Conservation (phyloP, 1,140 invertebrate genomes). For the Tetragonula clypearis region DNA sequence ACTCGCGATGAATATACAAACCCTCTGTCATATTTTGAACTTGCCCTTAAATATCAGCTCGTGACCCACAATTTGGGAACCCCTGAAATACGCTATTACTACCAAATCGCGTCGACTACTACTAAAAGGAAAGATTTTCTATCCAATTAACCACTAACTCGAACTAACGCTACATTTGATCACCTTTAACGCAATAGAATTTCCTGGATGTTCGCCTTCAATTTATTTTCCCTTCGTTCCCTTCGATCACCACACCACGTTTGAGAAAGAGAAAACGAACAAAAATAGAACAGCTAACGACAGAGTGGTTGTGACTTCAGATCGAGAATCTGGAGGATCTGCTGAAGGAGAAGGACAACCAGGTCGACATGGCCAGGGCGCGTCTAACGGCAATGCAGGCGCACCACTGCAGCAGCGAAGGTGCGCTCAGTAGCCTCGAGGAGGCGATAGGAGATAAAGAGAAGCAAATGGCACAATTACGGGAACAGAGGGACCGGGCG, state of each 20-base stretch:
- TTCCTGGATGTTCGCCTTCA: neutral
- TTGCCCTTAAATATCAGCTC: no score
- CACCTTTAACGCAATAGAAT: neutral
- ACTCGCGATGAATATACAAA: no score
- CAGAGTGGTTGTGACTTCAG: constrained; percentile 81
- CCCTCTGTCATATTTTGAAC: no score
- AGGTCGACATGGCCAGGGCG: constrained; percentile 96
- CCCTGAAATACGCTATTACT: no score
- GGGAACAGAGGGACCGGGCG: constrained; percentile 96
- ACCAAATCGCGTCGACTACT: neutral
- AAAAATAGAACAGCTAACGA: neutral
- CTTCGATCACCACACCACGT: neutral
- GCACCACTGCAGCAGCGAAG: constrained; percentile 95
- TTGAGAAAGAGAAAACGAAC: no score
- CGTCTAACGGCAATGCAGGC: constrained; percentile 95
- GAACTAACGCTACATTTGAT: neutral
- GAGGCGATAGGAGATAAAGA: constrained; percentile 98
- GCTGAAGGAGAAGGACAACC: constrained; percentile 98
- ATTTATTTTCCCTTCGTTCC: neutral
- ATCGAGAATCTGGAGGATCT: constrained; percentile 98
- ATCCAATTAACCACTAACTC: neutral
- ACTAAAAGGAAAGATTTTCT: neutral
- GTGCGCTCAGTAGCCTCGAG: constrained; percentile 94
- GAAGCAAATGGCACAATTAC: constrained; percentile 95
- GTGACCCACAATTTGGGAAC: no score